Conservation (phyloP, 2,888 invertebrate species). For the Digitonthophagus gazella region DNA sequence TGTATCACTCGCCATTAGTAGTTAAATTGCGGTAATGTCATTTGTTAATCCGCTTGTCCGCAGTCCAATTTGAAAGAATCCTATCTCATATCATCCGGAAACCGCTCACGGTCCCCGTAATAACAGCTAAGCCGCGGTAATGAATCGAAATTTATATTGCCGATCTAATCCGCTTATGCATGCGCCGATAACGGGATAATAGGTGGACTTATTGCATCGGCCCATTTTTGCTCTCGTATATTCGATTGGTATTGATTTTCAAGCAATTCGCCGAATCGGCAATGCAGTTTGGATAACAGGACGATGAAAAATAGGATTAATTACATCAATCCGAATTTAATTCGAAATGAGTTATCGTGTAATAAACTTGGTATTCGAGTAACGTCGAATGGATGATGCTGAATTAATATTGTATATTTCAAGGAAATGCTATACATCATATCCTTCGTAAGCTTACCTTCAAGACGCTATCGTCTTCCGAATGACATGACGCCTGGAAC, state of each 20-base stretch:
- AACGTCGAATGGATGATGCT: no score
- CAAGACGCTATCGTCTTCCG: conserved; percentile 91
- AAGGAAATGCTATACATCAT: background rate
- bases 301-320: background rate
- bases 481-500: conserved; percentile 89
- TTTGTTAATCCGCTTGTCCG: background rate
- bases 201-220: background rate
- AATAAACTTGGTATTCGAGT: background rate
- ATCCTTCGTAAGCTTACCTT: conserved; percentile 63
- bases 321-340: background rate
- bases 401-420: background rate
- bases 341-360: background rate
- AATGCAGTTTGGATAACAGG: background rate
- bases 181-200: background rate
- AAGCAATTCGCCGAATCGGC: background rate
- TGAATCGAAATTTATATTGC: conserved; percentile 14
- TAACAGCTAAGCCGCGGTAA: conserved; percentile 6
- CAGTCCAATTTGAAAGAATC: conserved; percentile 3
- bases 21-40: no score
- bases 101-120: background rate
- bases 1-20: no score
- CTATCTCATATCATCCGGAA: no score
- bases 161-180: conserved; percentile 16
- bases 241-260: background rate
- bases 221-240: background rate